Conservation (phyloP, 2,888 invertebrate genomes). For the Oeneis ivallda region DNA sequence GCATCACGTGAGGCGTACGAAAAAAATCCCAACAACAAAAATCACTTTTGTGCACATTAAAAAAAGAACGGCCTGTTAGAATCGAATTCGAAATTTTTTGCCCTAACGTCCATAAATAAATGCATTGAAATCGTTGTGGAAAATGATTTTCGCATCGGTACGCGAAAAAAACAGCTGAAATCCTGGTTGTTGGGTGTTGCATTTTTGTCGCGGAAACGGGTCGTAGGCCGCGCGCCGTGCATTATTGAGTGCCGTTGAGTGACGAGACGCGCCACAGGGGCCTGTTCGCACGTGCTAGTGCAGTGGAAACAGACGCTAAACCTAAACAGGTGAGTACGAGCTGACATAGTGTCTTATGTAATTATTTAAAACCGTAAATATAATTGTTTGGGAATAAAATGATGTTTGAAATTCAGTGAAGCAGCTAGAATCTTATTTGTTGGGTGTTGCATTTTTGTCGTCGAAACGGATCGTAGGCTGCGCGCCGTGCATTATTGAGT, state of each 20-base stretch:
- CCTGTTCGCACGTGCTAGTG: slow-evolving; percentile 44
- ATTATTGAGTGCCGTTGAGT: slow-evolving; percentile 79
- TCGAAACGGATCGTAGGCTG: slow-evolving; percentile 53
- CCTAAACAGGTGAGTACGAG: neutral
- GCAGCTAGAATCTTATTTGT: slow-evolving; percentile 36
- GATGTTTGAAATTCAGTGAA: slow-evolving; percentile 13
- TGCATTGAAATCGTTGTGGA: slow-evolving; percentile 26
- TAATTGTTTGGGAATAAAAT: no score
- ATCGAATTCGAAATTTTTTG: slow-evolving; percentile 19
- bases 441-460: slow-evolving; percentile 49
- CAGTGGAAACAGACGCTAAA: slow-evolving; percentile 35
- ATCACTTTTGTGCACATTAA: slow-evolving; percentile 15
- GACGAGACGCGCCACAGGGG: slow-evolving; percentile 64
- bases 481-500: slow-evolving; percentile 72
- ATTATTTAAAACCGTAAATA: no score
- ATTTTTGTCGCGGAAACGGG: slow-evolving; percentile 56
- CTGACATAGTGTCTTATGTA: neutral
- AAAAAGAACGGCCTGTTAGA: slow-evolving; percentile 21
- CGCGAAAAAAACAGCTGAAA: slow-evolving; percentile 37
- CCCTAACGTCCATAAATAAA: slow-evolving; percentile 27
- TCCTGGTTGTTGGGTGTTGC: slow-evolving; percentile 41
- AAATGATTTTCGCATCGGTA: slow-evolving; percentile 34
- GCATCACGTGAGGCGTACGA: neutral
- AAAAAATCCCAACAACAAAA: slow-evolving; percentile 1
- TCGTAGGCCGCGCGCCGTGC: slow-evolving; percentile 58